Evolutionary conservation across 2,113 vertebrate genomes (phyloP).

Genomic region (Epinephelus moara): DNA sequence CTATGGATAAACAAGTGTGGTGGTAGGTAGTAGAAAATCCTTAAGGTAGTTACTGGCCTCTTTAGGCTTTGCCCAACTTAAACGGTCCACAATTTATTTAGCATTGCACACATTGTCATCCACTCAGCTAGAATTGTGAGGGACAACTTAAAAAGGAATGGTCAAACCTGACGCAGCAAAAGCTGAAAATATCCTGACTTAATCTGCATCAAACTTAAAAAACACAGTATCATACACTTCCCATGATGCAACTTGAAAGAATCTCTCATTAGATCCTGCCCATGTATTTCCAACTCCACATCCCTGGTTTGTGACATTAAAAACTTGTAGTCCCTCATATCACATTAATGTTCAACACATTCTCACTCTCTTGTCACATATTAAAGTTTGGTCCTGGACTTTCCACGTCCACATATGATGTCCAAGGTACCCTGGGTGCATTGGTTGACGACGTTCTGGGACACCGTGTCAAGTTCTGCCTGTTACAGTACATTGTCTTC

Average conservation of each 20-base stretch:
- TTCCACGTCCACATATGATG: too few relatives aligned
- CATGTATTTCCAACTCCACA: too few relatives aligned
- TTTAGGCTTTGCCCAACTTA: not conserved
- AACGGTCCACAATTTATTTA: not conserved
- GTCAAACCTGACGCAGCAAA: not conserved
- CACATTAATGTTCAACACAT: too few relatives aligned
- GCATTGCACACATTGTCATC: not conserved
- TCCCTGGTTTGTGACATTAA: too few relatives aligned
- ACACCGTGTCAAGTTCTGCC: too few relatives aligned
- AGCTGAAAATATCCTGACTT: not conserved
- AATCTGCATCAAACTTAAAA: not conserved
- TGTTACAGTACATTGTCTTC: too few relatives aligned
- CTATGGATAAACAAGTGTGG: not conserved
- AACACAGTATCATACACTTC: not conserved
- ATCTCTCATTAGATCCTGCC: not conserved
- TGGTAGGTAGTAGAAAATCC: not conserved
- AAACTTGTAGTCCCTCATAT: too few relatives aligned
- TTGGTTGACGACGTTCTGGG: too few relatives aligned
- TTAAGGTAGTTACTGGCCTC: not conserved
- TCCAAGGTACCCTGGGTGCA: too few relatives aligned
- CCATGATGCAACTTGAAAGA: not conserved
- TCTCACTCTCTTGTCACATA: too few relatives aligned
- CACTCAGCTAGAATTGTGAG: not conserved
- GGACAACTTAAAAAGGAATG: not conserved
- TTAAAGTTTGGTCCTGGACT: too few relatives aligned